A percentile compares a stretch with the other conserved stretches of the same genome.
Conservation (phyloP, 1,140 invertebrate species). For the Meloidogyne hapla region DNA sequence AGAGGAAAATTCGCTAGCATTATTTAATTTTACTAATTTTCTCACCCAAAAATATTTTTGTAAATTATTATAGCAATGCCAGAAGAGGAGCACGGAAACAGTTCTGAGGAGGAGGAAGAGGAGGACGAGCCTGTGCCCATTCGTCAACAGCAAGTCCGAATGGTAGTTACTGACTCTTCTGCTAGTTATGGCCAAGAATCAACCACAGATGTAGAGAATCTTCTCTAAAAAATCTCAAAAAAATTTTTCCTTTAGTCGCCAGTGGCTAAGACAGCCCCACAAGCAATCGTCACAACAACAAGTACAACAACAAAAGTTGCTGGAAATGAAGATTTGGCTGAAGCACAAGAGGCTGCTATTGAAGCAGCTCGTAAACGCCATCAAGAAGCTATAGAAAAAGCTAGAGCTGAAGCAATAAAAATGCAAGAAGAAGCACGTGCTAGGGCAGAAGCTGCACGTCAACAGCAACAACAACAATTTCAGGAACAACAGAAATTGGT, state of each 20-base stretch:
- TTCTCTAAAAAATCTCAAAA: too few species aligned
- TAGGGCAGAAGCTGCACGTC: conserved; percentile 25
- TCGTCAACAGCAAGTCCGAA: not conserved
- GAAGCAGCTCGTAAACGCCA: conserved; percentile 19
- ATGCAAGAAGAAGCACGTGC: conserved; percentile 22
- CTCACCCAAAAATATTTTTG: not conserved
- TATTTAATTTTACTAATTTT: not conserved
- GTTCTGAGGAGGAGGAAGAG: not conserved
- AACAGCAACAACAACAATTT: conserved; percentile 23
- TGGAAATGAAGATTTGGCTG: not conserved
- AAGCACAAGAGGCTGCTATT: conserved; percentile 17
- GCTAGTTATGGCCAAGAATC: not conserved
- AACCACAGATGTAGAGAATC: not conserved
- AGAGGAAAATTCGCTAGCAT: too few species aligned
- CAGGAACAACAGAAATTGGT: conserved; percentile 7
- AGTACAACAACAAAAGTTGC: conserved; percentile 5
- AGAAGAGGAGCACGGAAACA: not conserved
- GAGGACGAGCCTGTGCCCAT: not conserved
- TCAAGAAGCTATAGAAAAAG: conserved; percentile 28
- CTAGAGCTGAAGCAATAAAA: conserved; percentile 19
- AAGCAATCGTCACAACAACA: not conserved
- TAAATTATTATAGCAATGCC: not conserved
- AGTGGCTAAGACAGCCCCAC: not conserved
- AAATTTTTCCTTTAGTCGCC: not conserved
- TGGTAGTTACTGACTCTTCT: not conserved